Evolutionary conservation across 35 echinoderm and acorn worm species (phyloP).

Genomic region (Patiria miniata): DNA sequence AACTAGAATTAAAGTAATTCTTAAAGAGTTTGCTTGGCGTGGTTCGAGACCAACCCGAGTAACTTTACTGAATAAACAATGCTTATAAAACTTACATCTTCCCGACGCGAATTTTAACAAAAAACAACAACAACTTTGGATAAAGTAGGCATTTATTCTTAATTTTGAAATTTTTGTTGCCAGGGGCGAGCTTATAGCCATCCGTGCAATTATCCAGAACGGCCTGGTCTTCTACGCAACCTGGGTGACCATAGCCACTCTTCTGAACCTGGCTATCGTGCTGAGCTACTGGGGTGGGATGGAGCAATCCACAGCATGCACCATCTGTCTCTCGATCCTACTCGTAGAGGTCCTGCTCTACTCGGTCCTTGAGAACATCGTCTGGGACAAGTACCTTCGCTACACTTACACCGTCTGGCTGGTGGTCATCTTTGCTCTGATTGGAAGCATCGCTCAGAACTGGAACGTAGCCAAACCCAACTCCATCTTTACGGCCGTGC

Average conservation of each 20-base stretch:
- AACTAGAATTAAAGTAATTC: too few relatives aligned
- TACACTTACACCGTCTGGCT: slow-evolving; percentile 64
- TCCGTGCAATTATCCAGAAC: slow-evolving; percentile 53
- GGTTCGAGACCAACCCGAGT: too few relatives aligned
- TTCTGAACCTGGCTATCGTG: slow-evolving; percentile 50
- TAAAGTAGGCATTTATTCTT: too few relatives aligned
- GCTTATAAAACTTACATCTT: too few relatives aligned
- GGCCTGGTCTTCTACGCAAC: slow-evolving; percentile 68
- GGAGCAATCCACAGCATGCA: slow-evolving; percentile 43
- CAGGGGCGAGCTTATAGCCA: slow-evolving; percentile 51
- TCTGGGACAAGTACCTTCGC: slow-evolving; percentile 53
- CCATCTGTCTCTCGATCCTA: slow-evolving; percentile 49
- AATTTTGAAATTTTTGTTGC: background rate
- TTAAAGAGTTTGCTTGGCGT: too few relatives aligned
- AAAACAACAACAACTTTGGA: too few relatives aligned
- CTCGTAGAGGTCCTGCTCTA: slow-evolving; percentile 28
- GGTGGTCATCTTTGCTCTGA: slow-evolving; percentile 61
- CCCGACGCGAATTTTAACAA: too few relatives aligned
- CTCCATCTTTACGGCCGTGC: slow-evolving; percentile 23
- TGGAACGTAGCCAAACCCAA: slow-evolving; percentile 18
- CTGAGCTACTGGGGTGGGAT: slow-evolving; percentile 35
- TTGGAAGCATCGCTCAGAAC: slow-evolving; percentile 27
- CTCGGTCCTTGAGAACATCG: slow-evolving; percentile 40
- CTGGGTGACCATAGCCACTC: slow-evolving; percentile 68
- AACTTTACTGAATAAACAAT: too few relatives aligned